Evolutionary conservation across 2,797 vertebrate species (phyloP), one percentile per base, ranked within the genome.

Genomic region (Neoniphon sammara): DNA sequence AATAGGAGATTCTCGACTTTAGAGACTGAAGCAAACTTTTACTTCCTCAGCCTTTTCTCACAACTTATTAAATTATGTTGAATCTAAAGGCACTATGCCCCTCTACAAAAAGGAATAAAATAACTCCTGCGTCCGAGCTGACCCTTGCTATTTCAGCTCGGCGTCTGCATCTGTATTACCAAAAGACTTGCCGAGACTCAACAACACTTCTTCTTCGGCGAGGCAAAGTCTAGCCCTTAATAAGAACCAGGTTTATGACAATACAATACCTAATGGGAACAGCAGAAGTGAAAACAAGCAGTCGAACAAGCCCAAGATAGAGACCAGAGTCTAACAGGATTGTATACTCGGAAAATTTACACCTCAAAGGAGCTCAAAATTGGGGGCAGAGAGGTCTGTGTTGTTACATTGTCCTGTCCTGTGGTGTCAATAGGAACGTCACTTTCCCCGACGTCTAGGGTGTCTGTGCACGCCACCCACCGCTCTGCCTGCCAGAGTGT

Each of bases 1-100:
- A 91, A 91, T 92, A 84, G 83, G 56, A 82, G 78, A 83, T 77
- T 78, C 85, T 85, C 61, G 10, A 84, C 86, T 85, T 89, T 64
- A 73, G 72, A 81, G 83, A 62, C 83, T 61, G 9, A 50, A 77
- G 73, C 67, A 89, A 90, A 90, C 85, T 87, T 89, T 75, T 60
- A 44, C 82, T 80, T 77, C 69, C 71, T 46, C 15, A 18, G 55
- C 74, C 80, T 75, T 83, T 63, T 68, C 74, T 58, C 73, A 39
- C 66, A 68, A 85, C 73, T 82, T 88, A 86, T 89, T 90, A 85
- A 87, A 85, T 70, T 70, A 81, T 49, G 67, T 77, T 75, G 80
- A 76, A 78, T 83, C 70, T 74, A 64, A 27, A 31, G 55, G 75
- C 77, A 79, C 85, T 80, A 64, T 84, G 58, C 67, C 83, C 81